Conservation (phyloP, 2,113 vertebrate species). For the Xiphophorus maculatus region DNA sequence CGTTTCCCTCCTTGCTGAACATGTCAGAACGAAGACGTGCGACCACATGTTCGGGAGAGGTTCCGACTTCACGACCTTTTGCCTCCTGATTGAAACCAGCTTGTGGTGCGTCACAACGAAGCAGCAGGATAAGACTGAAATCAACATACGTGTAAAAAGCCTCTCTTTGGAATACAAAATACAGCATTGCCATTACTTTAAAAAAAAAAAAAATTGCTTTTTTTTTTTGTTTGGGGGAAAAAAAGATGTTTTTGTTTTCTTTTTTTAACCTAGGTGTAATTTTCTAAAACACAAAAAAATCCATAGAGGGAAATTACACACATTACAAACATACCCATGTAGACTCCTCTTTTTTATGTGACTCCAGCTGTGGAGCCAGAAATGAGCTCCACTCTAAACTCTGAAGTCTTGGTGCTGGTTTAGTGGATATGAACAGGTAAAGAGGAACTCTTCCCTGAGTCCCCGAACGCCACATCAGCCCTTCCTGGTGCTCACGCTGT, state of each 20-base stretch:
- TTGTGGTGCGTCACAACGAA: constrained; percentile 24
- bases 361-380: constrained; percentile 65
- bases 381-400: constrained; percentile 38
- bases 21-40: constrained; percentile 94
- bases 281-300: constrained; percentile 54
- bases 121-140: constrained; percentile 60
- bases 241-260: constrained; percentile 7
- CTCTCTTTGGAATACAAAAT: constrained; percentile 87
- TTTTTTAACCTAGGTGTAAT: constrained; percentile 44
- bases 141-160: constrained; percentile 75
- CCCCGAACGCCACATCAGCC: constrained; percentile 36
- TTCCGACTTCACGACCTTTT: constrained; percentile 98
- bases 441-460: constrained; percentile 71
- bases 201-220: constrained; percentile 82
- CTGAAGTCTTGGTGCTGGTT: constrained; percentile 84
- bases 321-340: constrained; percentile 83
- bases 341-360: constrained; percentile 58
- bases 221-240: constrained; percentile 64
- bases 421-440: constrained; percentile 60
- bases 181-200: constrained; percentile 95
- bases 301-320: constrained; percentile 43
- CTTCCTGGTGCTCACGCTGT: constrained; percentile 85
- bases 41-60: constrained; percentile 95
- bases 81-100: constrained; percentile 89
- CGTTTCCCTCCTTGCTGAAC: background rate